Conservation (phyloP, 2,113 vertebrate species). For the Platysternon megacephalum region DNA sequence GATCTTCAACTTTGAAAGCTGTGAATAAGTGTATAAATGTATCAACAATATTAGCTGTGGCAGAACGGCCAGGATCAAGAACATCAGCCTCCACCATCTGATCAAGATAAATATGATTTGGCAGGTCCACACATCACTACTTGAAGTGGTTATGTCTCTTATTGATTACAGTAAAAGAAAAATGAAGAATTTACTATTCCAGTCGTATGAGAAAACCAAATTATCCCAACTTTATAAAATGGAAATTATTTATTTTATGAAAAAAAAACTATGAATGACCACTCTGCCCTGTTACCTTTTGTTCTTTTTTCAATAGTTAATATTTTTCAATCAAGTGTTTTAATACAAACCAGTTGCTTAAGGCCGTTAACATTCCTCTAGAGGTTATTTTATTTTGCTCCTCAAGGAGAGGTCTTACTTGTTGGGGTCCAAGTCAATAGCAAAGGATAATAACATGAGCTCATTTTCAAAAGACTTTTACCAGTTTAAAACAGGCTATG, state of each 20-base stretch:
- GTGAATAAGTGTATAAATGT: slow-evolving; percentile 34
- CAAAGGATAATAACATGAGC: not conserved
- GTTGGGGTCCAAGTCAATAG: not conserved
- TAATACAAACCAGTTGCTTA: not conserved
- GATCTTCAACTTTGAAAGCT: slow-evolving; percentile 25
- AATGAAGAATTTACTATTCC: slow-evolving; percentile 25
- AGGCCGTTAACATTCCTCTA: not conserved
- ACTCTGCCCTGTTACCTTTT: not conserved
- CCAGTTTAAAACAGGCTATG: not conserved
- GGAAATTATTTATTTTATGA: too few relatives aligned
- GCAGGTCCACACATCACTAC: slow-evolving; percentile 39
- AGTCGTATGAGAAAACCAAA: slow-evolving; percentile 39
- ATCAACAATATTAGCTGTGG: slow-evolving; percentile 29
- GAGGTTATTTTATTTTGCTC: not conserved
- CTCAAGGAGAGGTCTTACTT: not conserved
- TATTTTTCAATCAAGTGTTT: slow-evolving; percentile 3
- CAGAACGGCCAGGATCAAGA: not conserved
- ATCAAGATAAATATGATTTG: slow-evolving; percentile 61
- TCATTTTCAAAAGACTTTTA: not conserved
- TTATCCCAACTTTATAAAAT: slow-evolving; percentile 17
- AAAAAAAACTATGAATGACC: too few relatives aligned
- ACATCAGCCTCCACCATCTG: slow-evolving; percentile 29
- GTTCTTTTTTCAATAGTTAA: slow-evolving; percentile 25
- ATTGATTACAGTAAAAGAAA: slow-evolving; percentile 45
- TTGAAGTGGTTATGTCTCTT: slow-evolving; percentile 33